Evolutionary conservation across 2,888 invertebrate species (phyloP).

Genomic region (Tribolium freemani): DNA sequence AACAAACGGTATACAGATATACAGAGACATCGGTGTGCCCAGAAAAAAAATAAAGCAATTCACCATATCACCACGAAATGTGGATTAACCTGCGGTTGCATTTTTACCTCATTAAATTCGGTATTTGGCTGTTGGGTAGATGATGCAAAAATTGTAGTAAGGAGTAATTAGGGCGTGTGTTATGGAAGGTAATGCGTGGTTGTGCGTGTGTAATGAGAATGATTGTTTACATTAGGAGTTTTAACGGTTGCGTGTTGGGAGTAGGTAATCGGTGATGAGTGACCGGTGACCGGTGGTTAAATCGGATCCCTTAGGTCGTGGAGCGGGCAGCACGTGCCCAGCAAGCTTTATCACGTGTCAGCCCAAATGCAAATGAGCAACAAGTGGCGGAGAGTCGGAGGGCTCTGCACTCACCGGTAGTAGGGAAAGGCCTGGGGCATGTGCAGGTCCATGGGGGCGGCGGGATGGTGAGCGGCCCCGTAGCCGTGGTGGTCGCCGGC

Average conservation of each 20-base stretch:
- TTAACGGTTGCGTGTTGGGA: not conserved
- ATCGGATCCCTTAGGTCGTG: not conserved
- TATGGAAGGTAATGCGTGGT: not conserved
- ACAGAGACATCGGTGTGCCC: too few relatives aligned
- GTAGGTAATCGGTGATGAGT: not conserved
- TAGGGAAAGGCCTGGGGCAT: slow-evolving; percentile 93
- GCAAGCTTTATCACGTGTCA: slow-evolving; percentile 65
- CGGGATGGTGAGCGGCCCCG: slow-evolving; percentile 73
- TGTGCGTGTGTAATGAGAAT: not conserved
- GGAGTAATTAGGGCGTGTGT: not conserved
- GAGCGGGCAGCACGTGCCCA: slow-evolving; percentile 63
- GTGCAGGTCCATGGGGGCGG: slow-evolving; percentile 88
- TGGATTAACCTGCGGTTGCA: too few relatives aligned
- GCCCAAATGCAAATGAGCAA: slow-evolving; percentile 66
- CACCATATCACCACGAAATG: too few relatives aligned
- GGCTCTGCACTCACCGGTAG: slow-evolving; percentile 79
- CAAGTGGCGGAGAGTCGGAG: slow-evolving; percentile 56
- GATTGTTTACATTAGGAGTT: not conserved
- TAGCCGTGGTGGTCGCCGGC: slow-evolving; percentile 67
- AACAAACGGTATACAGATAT: too few relatives aligned
- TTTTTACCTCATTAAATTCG: not conserved
- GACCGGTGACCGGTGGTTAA: not conserved
- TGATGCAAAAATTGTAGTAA: not conserved
- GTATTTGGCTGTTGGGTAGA: not conserved
- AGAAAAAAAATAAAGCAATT: too few relatives aligned